These are phyloP conservation scores for Oreochromis aureus DNA, from an alignment of 2,113 vertebrate genomes.

Conservation along the genomic window DNA sequence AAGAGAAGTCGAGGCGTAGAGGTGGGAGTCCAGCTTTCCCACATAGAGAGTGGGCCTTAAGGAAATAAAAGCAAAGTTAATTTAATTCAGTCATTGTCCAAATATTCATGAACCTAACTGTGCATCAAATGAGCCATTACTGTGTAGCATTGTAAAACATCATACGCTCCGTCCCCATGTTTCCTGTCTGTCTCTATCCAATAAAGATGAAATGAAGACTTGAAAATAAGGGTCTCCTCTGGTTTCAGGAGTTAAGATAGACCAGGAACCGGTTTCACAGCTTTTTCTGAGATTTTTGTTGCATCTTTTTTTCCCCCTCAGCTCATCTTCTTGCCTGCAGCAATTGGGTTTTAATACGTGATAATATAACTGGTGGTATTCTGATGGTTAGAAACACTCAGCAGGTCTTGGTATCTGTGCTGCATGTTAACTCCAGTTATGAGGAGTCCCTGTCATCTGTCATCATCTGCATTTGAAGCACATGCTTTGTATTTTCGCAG, in stretches of 20 bases:
- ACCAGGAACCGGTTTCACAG: not conserved
- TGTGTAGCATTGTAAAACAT: not conserved
- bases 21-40: slow-evolving; percentile 82
- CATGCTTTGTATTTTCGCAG: not conserved
- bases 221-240: not conserved
- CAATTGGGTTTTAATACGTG: not conserved
- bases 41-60: slow-evolving; percentile 88
- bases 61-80: not conserved
- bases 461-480: not conserved
- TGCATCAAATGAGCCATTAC: not conserved
- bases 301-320: not conserved
- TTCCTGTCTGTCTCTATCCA: not conserved
- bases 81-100: not conserved
- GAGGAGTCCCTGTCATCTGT: not conserved
- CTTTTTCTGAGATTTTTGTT: not conserved
- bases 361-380: not conserved
- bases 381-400: not conserved
- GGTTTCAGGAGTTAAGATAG: not conserved
- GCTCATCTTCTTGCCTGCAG: not conserved
- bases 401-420: not conserved
- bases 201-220: not conserved
- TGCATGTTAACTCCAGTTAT: not conserved
- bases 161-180: not conserved
- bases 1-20: slow-evolving; percentile 88
- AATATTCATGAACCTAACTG: not conserved